Base-by-base conservation (phyloP, 1,140 invertebrate species). In the Neomicropteryx cornuta region DNA sequence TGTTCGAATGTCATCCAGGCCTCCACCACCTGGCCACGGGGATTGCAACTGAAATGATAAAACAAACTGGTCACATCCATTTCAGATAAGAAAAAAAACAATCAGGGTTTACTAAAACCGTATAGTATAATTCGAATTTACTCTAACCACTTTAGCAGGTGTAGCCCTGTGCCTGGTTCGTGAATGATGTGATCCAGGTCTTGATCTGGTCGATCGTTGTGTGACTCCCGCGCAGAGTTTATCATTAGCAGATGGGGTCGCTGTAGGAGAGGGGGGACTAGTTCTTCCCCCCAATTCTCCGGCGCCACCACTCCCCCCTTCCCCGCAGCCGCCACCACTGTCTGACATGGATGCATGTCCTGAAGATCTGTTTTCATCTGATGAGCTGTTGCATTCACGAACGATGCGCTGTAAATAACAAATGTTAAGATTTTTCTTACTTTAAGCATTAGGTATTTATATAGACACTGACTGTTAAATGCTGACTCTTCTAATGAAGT, bases 291-390 rank as follows among this genome's bases (percentile, higher is more conserved):
- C n/a, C n/a, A n/a, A n/a, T n/a, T n/a, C 73, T 62, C 46, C 73
- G 71, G 41, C 72, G 75, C 20, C n/a, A 62, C 58, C 18, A 58
- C 62, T 3, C 55, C 39, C 0, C 50, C 53, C 8, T 10, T 77
- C 81, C 37, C 76, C 79, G 36, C 72, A 73, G 42, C 72, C 79
- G 13, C 74, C 80, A 1, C 81, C 81, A 24, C 79, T 82, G 51
- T 90, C 86, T 21, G 86, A 89, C 86, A 91, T 89, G 44, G 83
- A 87, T n/a, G 87, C 87, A 56, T 91, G 87, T 0, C 87, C 87
- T 1, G 86, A 89, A 11, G 86, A 89, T 18, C 85, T 70, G 58
- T 87, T 88, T 59, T 89, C 86, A 60, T 90, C 86, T 3, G 85
- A 88, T 11, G 85, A 88, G 55, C 85, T 88, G 57, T 85, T 84